Conservation (phyloP, 2,113 vertebrate species). For the Isurus oxyrinchus region DNA sequence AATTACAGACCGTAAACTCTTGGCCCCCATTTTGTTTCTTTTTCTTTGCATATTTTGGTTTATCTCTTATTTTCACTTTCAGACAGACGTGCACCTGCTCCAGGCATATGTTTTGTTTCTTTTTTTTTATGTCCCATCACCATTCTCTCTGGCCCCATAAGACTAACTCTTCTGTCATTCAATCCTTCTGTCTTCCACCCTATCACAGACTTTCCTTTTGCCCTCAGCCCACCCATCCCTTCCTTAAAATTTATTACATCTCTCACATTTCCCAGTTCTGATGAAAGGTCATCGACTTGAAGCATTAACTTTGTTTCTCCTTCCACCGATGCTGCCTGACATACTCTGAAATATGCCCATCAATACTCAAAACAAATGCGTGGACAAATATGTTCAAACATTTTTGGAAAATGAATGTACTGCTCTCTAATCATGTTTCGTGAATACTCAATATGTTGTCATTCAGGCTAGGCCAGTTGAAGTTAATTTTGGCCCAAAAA, state of each 20-base stretch:
- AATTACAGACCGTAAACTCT: background rate
- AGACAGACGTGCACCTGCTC: background rate
- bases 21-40: background rate
- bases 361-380: slow-evolving; percentile 40
- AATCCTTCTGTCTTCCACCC: too few relatives aligned
- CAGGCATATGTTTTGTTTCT: background rate
- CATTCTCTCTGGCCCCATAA: background rate
- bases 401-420: background rate
- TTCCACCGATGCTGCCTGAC: background rate
- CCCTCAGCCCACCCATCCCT: too few relatives aligned
- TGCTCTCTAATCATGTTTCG: background rate
- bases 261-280: background rate
- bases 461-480: background rate
- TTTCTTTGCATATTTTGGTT: background rate
- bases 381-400: slow-evolving; percentile 48
- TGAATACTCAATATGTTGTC: background rate
- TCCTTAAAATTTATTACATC: background rate
- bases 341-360: background rate
- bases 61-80: background rate
- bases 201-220: background rate
- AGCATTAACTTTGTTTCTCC: background rate
- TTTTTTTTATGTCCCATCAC: background rate
- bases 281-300: background rate
- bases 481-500: background rate
- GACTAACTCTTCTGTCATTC: background rate